Evolutionary conservation across 2,797 vertebrate genomes (phyloP), one percentile per base, ranked within the genome.

Genomic region (Peromyscus nudipes): DNA sequence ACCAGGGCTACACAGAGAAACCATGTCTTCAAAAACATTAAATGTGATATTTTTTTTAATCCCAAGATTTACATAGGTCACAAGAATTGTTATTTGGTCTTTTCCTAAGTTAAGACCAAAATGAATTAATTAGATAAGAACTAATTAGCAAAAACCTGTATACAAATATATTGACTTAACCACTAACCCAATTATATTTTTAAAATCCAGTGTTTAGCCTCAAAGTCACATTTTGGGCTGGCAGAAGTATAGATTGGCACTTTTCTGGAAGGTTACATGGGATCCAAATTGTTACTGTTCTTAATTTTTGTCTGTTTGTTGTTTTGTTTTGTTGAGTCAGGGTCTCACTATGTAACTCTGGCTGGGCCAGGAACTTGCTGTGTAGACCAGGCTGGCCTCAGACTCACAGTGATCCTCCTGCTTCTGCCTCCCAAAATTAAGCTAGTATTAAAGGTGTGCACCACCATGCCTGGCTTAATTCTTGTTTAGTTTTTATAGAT

Each of bases 41-140:
- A 97, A 96, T 91, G 12, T 6, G 73, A 71, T 83, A 43, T 27
- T 94, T 87, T 95, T 67, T 67, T 67, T 34, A 97, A 96, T 91
- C 65, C 34, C 55, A 95, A 96, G 69, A 95, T 55, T 55, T 67
- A 85, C 34, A 34, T 60, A 27, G n/a, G 82, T 97, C 64, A 87
- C 82, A 86, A 93, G 69, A 94, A 82, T 83, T 76, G 43, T 60
- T 96, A 86, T 77, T 86, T 40, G 31, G 29, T 6, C 64, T 88
- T 43, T 95, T 85, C 65, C 80, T 94, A 94, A 92, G 81, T 91
- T 88, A 97, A 52, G 80, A 73, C 16, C 60, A 96, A 81, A 92
- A 29, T 80, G 10, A 96, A 89, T 76, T 40, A 94, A 73, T 96
- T 89, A 83, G 46, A 94, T 27, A 92, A 96, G 27, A 93, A 91